A percentile compares a stretch with the other conserved stretches of the same genome.
These are phyloP conservation scores for Hyperoodon ampullatus DNA, from an alignment of 2,113 vertebrate genomes.

Conservation along the genomic window DNA sequence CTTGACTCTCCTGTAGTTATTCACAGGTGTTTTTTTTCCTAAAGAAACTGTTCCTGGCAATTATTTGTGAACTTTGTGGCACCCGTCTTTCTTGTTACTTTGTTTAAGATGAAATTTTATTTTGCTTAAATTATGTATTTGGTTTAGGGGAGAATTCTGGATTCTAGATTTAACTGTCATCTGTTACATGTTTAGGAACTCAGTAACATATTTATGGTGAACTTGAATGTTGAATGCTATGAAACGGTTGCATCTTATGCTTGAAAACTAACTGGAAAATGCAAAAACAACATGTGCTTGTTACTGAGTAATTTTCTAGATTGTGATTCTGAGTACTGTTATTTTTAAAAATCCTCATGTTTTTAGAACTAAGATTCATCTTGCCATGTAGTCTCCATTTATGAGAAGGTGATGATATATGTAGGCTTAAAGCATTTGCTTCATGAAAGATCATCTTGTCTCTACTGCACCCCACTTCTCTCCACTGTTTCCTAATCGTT, in stretches of 20 bases:
- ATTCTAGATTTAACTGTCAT: neutral
- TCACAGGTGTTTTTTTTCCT: neutral
- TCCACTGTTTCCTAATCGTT: neutral
- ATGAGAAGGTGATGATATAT: neutral
- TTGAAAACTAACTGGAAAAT: conserved; percentile 14
- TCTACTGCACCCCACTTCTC: neutral
- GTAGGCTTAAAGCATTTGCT: neutral
- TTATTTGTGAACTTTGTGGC: conserved; percentile 7
- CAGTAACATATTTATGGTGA: neutral
- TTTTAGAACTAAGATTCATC: conserved; percentile 3
- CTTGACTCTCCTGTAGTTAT: neutral
- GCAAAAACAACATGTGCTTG: neutral
- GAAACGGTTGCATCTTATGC: conserved; percentile 10
- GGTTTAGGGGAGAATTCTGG: neutral
- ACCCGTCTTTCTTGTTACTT: neutral
- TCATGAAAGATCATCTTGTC: neutral
- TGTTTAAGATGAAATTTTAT: neutral
- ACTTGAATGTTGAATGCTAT: neutral
- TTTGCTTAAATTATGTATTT: conserved; percentile 27
- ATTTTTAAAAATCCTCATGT: neutral
- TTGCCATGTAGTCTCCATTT: neutral
- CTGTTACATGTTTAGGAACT: neutral
- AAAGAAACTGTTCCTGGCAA: neutral
- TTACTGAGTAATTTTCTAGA: conserved; percentile 12
- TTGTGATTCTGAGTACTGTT: conserved; percentile 11